Base-by-base conservation (phyloP, 2,888 invertebrate genomes). In the Linyphia triangularis region DNA sequence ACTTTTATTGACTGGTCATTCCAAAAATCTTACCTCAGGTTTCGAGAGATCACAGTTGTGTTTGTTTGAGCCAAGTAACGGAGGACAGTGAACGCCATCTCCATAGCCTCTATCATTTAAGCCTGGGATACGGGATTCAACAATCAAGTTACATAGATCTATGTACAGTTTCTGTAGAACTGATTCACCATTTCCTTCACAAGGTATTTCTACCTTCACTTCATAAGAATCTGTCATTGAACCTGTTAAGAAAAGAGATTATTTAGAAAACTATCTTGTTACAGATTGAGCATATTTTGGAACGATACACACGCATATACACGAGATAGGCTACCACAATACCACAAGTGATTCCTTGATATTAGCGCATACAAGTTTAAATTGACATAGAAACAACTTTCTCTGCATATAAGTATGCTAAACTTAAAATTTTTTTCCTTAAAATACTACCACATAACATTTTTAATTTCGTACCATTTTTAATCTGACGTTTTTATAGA, bases 101-200 rank as follows among this genome's bases (percentile, higher is more conserved):
- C 85, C 85, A 70, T 85, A 85, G 7, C 85, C 85, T 24, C 72
- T 59, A 1, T 85, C 85, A 43, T 70, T 51, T 5, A 85, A 24
- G 1, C 70, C 70, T 1, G 85, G 85, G 24, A 51, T 61, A 22
- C 85, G 69, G 19, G 85, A 78, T 7, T 85, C 85, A 13, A 78
- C 85, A 30, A 85, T 85, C 78, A 85, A 51, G 43, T 78, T 85
- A 43, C 77, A 78, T 37, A 85, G 24, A 33, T 85, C 78, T 28
- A 85, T 70, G 59, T 72, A 78, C 7, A 85, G 43, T 9, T 77
- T 77, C 19, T 69, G 83, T 9, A 85, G 59, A 33, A 57, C 28
- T 5, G 73, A 37, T 65, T 83, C 73, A 24, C 61, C 24, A 10
- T 26, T 69, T 13, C 37, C 37, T 24, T n/a, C 13, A 61, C 61